These are phyloP conservation scores for Megalopta genalis DNA, from an alignment of 1,140 invertebrate species.

Conservation along the genomic window DNA sequence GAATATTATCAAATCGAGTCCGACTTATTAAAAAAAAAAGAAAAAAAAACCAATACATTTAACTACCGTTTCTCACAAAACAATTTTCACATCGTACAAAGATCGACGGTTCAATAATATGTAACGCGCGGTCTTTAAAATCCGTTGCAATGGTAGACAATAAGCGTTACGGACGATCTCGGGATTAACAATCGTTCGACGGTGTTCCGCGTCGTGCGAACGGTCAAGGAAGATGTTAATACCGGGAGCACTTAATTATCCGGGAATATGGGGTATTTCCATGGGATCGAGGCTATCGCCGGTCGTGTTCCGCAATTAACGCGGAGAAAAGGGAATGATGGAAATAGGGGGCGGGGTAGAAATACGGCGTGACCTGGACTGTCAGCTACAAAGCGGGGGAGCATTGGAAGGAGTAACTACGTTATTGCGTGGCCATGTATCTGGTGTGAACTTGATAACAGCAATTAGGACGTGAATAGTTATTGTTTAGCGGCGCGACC, in stretches of 20 bases:
- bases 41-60: too few relatives aligned
- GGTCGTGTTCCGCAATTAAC: slow-evolving; percentile 18
- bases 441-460: slow-evolving; percentile 46
- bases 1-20: too few relatives aligned
- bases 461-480: slow-evolving; percentile 38
- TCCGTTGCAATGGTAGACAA: too few relatives aligned
- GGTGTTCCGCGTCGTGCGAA: too few relatives aligned
- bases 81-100: too few relatives aligned
- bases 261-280: neutral
- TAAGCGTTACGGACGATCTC: too few relatives aligned
- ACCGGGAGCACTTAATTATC: neutral
- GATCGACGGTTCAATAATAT: too few relatives aligned
- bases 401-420: slow-evolving; percentile 32
- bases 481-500: slow-evolving; percentile 23
- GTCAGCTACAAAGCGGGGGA: slow-evolving; percentile 32
- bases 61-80: too few relatives aligned
- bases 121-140: too few relatives aligned
- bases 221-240: neutral
- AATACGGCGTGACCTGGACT: slow-evolving; percentile 34
- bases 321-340: slow-evolving; percentile 28
- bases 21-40: too few relatives aligned
- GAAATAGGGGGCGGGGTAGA: slow-evolving; percentile 27
- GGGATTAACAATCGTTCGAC: too few relatives aligned
- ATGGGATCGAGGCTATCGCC: neutral
- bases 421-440: slow-evolving; percentile 33